Percentiles rank a stretch among this genome's conserved stretches.
These are phyloP conservation scores for Salmo trutta DNA, from an alignment of 2,797 vertebrate species.

Conservation along the genomic window DNA sequence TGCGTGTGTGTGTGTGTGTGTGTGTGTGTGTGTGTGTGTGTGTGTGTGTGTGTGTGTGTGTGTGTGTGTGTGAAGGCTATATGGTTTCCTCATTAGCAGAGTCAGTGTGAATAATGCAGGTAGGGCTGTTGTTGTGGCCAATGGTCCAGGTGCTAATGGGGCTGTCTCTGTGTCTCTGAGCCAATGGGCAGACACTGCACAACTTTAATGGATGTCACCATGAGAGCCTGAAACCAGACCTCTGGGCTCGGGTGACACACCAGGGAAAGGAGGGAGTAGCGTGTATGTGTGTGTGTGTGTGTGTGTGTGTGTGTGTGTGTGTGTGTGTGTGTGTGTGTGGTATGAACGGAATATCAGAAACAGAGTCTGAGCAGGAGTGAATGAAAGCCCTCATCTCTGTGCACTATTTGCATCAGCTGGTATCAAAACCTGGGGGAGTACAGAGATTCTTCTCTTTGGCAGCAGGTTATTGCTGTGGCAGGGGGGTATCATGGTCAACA, in stretches of 20 bases:
- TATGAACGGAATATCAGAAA: neutral
- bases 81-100: slow-evolving; percentile 75
- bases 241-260: slow-evolving; percentile 55
- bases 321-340: too few species aligned
- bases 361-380: neutral
- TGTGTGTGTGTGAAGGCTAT: slow-evolving; percentile 30
- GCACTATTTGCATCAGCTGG: neutral
- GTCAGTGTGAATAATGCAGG: slow-evolving; percentile 74
- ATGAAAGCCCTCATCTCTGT: neutral
- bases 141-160: slow-evolving; percentile 78
- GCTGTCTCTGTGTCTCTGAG: slow-evolving; percentile 57
- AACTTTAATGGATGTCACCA: slow-evolving; percentile 81
- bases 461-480: neutral
- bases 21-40: slow-evolving; percentile 21
- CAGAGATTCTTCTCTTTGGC: neutral
- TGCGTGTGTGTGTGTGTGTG: neutral
- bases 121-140: slow-evolving; percentile 69
- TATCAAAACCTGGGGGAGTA: neutral
- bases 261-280: slow-evolving; percentile 20
- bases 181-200: slow-evolving; percentile 60
- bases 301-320: too few species aligned
- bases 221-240: slow-evolving; percentile 72
- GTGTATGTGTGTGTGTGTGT: neutral
- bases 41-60: neutral
- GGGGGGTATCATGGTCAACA: neutral